Evolutionary conservation across 2,797 vertebrate species (phyloP).

Genomic region (Decapterus maruadsi): DNA sequence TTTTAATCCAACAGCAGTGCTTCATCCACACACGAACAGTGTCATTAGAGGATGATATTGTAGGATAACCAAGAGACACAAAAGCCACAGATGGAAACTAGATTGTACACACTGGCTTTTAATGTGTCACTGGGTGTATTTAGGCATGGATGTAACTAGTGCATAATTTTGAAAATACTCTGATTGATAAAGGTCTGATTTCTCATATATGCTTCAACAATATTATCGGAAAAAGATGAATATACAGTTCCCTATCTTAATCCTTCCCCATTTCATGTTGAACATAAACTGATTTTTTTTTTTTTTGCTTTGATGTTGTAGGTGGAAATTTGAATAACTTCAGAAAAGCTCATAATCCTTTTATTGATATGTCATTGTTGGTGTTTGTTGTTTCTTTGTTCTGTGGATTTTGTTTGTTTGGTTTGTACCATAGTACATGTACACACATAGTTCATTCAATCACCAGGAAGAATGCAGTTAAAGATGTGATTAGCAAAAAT

Average conservation of each 20-base stretch:
- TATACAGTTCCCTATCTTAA: neutral
- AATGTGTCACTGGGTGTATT: neutral
- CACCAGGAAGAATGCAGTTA: neutral
- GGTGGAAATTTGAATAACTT: slow-evolving; percentile 14
- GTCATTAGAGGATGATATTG: slow-evolving; percentile 3
- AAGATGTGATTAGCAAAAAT: neutral
- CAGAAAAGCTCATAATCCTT: slow-evolving; percentile 33
- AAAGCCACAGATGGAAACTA: neutral
- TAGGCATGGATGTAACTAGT: neutral
- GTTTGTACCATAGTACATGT: neutral
- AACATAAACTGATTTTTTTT: too few species aligned
- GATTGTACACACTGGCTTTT: neutral
- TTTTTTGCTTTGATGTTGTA: neutral
- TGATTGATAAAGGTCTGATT: neutral
- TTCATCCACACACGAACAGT: neutral
- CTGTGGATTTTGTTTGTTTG: neutral
- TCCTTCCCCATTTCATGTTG: neutral
- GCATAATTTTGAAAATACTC: neutral
- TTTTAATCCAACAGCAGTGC: neutral
- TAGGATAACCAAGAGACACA: neutral
- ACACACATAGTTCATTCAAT: slow-evolving; percentile 13
- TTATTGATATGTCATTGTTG: slow-evolving; percentile 9
- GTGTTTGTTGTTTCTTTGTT: neutral
- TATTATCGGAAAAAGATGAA: neutral
- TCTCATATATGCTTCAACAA: neutral